Percentiles rank a stretch among this genome's conserved stretches.
Evolutionary conservation across 2,797 vertebrate genomes (phyloP).

Genomic region (Notolabrus celidotus): DNA sequence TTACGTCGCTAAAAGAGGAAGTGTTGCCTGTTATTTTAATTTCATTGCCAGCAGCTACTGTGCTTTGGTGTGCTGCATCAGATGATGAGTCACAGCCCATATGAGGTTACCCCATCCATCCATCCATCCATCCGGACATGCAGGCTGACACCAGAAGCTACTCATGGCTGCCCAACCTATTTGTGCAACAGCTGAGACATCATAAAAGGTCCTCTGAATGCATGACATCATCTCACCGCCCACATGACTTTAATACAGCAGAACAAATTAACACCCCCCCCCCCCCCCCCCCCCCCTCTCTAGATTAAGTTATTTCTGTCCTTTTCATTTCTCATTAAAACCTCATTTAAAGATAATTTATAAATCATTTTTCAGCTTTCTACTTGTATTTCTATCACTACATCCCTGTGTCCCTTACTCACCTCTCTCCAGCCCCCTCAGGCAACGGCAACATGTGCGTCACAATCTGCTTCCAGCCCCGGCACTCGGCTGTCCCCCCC

Average conservation of each 20-base stretch:
- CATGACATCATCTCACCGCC: conserved; percentile 72
- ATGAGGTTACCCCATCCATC: conserved; percentile 74
- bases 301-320: conserved; percentile 41
- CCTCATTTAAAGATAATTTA: neutral
- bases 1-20: conserved; percentile 47
- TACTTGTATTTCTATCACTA: conserved; percentile 9
- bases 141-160: conserved; percentile 68
- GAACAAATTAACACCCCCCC: conserved; percentile 33
- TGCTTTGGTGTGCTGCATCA: conserved; percentile 60
- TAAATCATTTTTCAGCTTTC: conserved; percentile 4
- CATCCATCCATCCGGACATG: conserved; percentile 65
- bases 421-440: conserved; percentile 48
- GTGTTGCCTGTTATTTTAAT: conserved; percentile 26
- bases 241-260: conserved; percentile 56
- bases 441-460: conserved; percentile 61
- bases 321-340: conserved; percentile 14
- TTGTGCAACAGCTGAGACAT: conserved; percentile 75
- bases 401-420: conserved; percentile 38
- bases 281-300: neutral
- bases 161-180: conserved; percentile 55
- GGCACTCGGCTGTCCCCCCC: conserved; percentile 58
- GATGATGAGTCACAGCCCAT: conserved; percentile 75
- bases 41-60: conserved; percentile 42
- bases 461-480: conserved; percentile 68
- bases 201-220: conserved; percentile 55